Evolutionary conservation across 2,113 vertebrate species (phyloP).

Genomic region (Gyps fulvus): DNA sequence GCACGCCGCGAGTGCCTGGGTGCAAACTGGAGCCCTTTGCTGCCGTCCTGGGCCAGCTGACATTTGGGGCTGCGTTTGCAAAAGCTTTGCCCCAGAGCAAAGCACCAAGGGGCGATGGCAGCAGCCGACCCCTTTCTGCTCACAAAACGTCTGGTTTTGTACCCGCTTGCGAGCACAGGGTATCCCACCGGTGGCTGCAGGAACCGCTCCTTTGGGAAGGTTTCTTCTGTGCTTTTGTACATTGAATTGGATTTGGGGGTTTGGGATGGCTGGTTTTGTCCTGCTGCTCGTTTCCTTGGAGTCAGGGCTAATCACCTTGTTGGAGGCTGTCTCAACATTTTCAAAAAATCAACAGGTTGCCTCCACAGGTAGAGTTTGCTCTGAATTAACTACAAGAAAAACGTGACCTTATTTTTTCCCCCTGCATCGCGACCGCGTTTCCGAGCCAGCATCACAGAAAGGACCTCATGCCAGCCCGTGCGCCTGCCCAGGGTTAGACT

Average conservation of each 20-base stretch:
- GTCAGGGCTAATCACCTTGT: not conserved
- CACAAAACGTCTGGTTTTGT: rapidly evolving
- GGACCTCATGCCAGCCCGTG: rapidly evolving
- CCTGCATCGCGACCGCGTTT: rapidly evolving
- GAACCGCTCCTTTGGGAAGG: rapidly evolving
- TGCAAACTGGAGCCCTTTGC: rapidly evolving
- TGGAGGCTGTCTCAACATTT: not conserved
- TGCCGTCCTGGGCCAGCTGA: rapidly evolving
- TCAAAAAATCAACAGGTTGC: not conserved
- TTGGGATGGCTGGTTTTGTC: not conserved
- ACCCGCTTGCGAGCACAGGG: rapidly evolving
- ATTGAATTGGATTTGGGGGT: rapidly evolving
- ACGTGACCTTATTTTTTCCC: rapidly evolving
- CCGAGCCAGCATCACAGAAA: not conserved
- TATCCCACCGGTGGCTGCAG: rapidly evolving
- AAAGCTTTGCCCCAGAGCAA: not conserved
- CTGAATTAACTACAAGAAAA: not conserved
- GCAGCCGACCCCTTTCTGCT: not conserved
- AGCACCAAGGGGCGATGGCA: rapidly evolving
- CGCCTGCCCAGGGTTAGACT: not conserved
- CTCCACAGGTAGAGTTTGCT: not conserved
- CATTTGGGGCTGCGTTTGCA: rapidly evolving
- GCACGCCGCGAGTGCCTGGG: rapidly evolving
- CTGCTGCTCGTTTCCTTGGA: not conserved
- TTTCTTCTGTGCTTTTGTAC: not conserved